These are phyloP conservation scores for Epinephelus coioides DNA, from an alignment of 2,797 vertebrate species.

Conservation along the genomic window DNA sequence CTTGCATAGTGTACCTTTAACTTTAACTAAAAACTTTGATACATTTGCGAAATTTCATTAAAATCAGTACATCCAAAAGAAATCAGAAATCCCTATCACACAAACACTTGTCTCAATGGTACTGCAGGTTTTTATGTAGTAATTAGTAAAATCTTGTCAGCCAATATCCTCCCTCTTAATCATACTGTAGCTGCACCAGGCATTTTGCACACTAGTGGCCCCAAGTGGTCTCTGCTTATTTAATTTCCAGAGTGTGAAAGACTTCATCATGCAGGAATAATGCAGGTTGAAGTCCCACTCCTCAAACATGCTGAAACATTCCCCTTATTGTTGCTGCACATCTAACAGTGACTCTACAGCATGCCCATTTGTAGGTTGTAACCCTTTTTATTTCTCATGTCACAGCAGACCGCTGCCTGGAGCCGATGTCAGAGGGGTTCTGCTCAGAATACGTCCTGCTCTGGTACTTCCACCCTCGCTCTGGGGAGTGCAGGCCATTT, in stretches of 20 bases:
- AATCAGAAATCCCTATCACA: background rate
- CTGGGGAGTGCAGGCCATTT: constrained; percentile 88
- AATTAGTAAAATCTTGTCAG: constrained; percentile 2
- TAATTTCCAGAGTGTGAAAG: background rate
- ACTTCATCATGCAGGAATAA: background rate
- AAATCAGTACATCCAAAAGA: too few species aligned
- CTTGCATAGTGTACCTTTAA: too few species aligned
- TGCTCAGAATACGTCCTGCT: constrained; percentile 87
- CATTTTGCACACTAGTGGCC: background rate
- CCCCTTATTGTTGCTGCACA: background rate
- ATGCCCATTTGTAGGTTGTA: background rate
- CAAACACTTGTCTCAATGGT: background rate
- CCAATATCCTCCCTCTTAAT: background rate
- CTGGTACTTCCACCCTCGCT: constrained; percentile 89
- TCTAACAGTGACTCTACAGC: background rate
- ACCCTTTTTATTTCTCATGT: background rate
- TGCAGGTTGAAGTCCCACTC: background rate
- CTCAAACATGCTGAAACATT: background rate
- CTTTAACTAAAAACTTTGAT: too few species aligned
- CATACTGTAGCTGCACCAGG: background rate
- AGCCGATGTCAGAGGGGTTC: constrained; percentile 89
- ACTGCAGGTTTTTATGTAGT: background rate
- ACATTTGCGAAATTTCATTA: too few species aligned
- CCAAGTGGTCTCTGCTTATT: background rate
- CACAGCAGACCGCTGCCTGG: constrained; percentile 80